These are phyloP conservation scores for Drosophila suboccidentalis DNA, from an alignment of 2,888 invertebrate genomes.

Conservation along the genomic window DNA sequence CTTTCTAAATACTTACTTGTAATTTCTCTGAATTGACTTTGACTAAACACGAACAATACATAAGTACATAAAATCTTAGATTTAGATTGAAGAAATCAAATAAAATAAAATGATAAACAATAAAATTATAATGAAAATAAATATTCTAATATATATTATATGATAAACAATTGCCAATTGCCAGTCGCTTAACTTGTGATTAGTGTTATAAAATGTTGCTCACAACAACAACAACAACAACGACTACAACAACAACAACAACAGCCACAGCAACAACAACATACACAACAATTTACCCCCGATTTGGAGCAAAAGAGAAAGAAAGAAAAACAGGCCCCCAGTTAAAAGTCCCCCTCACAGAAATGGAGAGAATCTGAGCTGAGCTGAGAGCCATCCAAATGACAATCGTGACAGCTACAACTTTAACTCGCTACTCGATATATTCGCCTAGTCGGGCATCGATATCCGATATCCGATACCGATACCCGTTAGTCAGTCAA, in stretches of 20 bases:
- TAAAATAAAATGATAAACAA: slow-evolving; percentile 19
- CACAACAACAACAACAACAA: slow-evolving; percentile 38
- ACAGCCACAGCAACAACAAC: slow-evolving; percentile 43
- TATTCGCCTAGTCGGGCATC: slow-evolving; percentile 40
- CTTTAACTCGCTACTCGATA: slow-evolving; percentile 48
- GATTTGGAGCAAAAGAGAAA: slow-evolving; percentile 56
- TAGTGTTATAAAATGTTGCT: slow-evolving; percentile 62
- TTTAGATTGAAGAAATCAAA: slow-evolving; percentile 27
- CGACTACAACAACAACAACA: slow-evolving; percentile 42
- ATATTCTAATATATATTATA: slow-evolving; percentile 9
- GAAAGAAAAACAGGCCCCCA: slow-evolving; percentile 54
- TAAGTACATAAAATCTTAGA: slow-evolving; percentile 30
- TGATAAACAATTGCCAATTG: slow-evolving; percentile 50
- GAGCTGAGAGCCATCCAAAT: slow-evolving; percentile 54
- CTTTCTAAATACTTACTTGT: slow-evolving; percentile 46
- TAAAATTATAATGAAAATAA: background rate
- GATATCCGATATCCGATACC: slow-evolving; percentile 32
- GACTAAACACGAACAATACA: slow-evolving; percentile 30
- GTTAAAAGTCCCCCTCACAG: slow-evolving; percentile 27
- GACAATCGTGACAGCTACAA: slow-evolving; percentile 48
- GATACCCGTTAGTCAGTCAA: slow-evolving; percentile 69
- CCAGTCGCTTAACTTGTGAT: slow-evolving; percentile 64
- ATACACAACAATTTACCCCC: slow-evolving; percentile 49
- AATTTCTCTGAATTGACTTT: slow-evolving; percentile 36
- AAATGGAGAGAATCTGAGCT: slow-evolving; percentile 68